Conservation (phyloP, 2,888 invertebrate genomes). For the Cheilosia pagana region DNA sequence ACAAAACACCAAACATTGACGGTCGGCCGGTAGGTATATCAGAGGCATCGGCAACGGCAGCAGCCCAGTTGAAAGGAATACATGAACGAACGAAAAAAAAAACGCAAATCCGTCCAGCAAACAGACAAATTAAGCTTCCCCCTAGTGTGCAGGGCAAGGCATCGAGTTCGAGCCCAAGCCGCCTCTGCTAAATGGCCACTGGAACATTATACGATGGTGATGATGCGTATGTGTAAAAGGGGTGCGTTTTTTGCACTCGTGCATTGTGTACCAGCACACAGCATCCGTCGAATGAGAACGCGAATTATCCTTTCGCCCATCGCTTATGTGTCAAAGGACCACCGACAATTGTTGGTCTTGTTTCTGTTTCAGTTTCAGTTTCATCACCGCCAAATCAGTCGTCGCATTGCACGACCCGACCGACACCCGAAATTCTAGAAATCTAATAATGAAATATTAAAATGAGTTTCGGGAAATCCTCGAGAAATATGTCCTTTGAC, state of each 20-base stretch:
- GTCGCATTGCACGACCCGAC: neutral
- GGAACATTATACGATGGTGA: constrained; percentile 64
- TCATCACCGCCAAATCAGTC: constrained; percentile 17
- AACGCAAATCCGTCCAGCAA: constrained; percentile 73
- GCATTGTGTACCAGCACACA: constrained; percentile 49
- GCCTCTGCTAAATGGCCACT: constrained; percentile 71
- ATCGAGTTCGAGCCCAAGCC: constrained; percentile 36
- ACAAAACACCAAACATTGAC: constrained; percentile 71
- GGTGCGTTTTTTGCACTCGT: constrained; percentile 73
- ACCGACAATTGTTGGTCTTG: constrained; percentile 53
- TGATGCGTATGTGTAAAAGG: constrained; percentile 73
- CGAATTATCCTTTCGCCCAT: constrained; percentile 49
- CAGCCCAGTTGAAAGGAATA: constrained; percentile 47
- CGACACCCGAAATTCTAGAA: constrained; percentile 49
- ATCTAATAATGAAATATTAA: constrained; percentile 75
- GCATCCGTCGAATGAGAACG: constrained; percentile 25
- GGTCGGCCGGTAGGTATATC: constrained; percentile 17
- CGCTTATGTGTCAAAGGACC: constrained; percentile 55
- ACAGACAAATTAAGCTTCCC: constrained; percentile 74
- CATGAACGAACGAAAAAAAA: constrained; percentile 20
- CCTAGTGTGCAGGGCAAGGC: constrained; percentile 49
- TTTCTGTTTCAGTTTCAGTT: constrained; percentile 43
- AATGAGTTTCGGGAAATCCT: constrained; percentile 70
- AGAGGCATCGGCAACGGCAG: neutral
- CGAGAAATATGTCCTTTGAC: constrained; percentile 75